Percentiles rank a stretch among this genome's conserved stretches.
Evolutionary conservation across 2,797 vertebrate species (phyloP).

Genomic region (Tachyglossus aculeatus): DNA sequence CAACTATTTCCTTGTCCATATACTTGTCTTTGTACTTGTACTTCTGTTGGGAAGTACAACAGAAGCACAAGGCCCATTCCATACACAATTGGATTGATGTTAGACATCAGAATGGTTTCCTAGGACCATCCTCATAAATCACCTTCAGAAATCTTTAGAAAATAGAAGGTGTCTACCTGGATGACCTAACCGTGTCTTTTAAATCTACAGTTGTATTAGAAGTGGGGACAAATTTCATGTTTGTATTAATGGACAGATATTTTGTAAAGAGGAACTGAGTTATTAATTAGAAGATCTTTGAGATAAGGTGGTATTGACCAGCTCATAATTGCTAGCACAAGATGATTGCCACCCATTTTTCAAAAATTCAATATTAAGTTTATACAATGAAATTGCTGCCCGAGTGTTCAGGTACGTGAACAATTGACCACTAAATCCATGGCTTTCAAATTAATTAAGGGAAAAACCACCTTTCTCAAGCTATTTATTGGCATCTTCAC

Average conservation of each 20-base stretch:
- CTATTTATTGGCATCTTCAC: not conserved
- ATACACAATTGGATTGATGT: no score
- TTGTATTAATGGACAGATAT: slow-evolving; percentile 34
- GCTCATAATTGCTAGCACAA: slow-evolving; percentile 4
- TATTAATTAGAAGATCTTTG: slow-evolving; percentile 50
- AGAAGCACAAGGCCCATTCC: no score
- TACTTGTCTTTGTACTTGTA: no score
- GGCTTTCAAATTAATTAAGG: slow-evolving; percentile 5
- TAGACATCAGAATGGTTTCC: no score
- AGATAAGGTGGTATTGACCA: slow-evolving; percentile 7
- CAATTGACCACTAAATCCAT: not conserved
- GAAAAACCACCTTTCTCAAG: not conserved
- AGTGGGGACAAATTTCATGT: slow-evolving; percentile 39
- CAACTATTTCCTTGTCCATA: no score
- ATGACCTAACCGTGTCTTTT: slow-evolving; percentile 32
- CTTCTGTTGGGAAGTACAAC: no score
- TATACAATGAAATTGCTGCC: not conserved
- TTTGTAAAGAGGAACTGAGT: slow-evolving; percentile 36
- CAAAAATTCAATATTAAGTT: not conserved
- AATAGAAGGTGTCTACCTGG: no score
- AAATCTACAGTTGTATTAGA: slow-evolving; percentile 31
- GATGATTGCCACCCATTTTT: slow-evolving; percentile 4
- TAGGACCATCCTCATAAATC: no score
- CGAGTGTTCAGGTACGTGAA: not conserved
- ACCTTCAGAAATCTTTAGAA: no score